These are phyloP conservation scores for Polydesmus complanatus DNA, from an alignment of 2,888 invertebrate genomes.

Conservation along the genomic window DNA sequence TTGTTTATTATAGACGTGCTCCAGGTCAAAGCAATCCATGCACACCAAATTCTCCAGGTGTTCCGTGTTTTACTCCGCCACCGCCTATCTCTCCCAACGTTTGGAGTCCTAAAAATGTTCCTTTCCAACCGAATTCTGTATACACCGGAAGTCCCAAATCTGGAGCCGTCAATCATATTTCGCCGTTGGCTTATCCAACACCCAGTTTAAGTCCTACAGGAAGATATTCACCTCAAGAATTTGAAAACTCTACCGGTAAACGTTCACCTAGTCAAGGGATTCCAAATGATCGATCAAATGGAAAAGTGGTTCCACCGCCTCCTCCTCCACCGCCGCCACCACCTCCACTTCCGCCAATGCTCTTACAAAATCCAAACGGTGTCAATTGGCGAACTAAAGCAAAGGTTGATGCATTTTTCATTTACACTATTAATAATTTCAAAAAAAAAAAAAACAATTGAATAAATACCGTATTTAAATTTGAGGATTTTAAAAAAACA, in stretches of 20 bases:
- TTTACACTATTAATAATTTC: too few relatives aligned
- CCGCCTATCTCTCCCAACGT: conserved; percentile 12
- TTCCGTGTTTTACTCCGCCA: conserved; percentile 12
- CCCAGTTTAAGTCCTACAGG: neutral
- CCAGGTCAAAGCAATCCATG: conserved; percentile 5
- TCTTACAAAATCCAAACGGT: neutral
- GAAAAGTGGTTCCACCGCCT: conserved; percentile 6
- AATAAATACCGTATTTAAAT: neutral
- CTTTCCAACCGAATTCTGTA: neutral
- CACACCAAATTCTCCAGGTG: conserved; percentile 6
- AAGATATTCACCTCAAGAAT: neutral
- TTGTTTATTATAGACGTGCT: conserved; percentile 5
- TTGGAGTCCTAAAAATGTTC: conserved; percentile 4
- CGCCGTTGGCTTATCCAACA: neutral
- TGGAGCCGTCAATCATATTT: neutral
- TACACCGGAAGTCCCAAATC: neutral
- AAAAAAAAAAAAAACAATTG: too few relatives aligned
- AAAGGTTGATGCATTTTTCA: too few relatives aligned
- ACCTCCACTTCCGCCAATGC: conserved; percentile 10
- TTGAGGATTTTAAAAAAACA: neutral
- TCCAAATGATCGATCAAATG: conserved; percentile 3
- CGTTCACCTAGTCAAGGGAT: neutral
- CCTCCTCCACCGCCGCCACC: conserved; percentile 16
- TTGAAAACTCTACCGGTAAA: too few relatives aligned
- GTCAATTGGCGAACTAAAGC: neutral